phyloP scores from a whole-genome alignment of 2,797 vertebrate genomes.

The Pipistrellus pipistrellus region DNA sequence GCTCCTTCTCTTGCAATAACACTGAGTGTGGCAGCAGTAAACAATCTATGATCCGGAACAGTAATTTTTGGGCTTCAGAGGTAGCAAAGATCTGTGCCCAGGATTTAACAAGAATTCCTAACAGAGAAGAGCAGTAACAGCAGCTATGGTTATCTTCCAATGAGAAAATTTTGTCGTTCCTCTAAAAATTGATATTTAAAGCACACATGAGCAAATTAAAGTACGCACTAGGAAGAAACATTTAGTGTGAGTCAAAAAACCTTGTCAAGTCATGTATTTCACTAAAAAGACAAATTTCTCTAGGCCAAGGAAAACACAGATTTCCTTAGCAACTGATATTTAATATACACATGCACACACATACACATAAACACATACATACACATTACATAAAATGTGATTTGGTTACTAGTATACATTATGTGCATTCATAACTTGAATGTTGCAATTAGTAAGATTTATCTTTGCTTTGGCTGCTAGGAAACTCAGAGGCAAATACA shows the following conservation, averaged over 20 bases:
- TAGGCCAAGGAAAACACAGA: neutral
- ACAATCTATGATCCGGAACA: conserved; percentile 95
- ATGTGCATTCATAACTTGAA: neutral
- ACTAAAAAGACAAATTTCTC: conserved; percentile 8
- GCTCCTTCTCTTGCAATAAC: conserved; percentile 93
- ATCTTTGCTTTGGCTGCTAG: conserved; percentile 6
- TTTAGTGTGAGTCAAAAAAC: conserved; percentile 30
- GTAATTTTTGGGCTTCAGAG: conserved; percentile 95
- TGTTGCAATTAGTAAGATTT: neutral
- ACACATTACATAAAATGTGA: neutral
- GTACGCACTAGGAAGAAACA: neutral
- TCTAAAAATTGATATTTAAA: conserved; percentile 44
- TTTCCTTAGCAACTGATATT: conserved; percentile 20
- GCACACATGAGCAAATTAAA: conserved; percentile 4
- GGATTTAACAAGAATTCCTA: conserved; percentile 96
- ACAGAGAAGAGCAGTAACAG: conserved; percentile 65
- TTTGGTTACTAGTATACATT: neutral
- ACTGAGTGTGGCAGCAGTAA: conserved; percentile 95
- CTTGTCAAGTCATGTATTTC: neutral
- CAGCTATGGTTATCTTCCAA: conserved; percentile 42
- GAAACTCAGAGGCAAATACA: neutral
- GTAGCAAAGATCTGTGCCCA: conserved; percentile 97
- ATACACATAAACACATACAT: neutral
- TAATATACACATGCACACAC: neutral
- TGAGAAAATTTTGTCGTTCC: neutral